Percentiles rank a stretch among this genome's conserved stretches.
Conservation (phyloP, 2,797 vertebrate genomes). For the Sparus aurata region DNA sequence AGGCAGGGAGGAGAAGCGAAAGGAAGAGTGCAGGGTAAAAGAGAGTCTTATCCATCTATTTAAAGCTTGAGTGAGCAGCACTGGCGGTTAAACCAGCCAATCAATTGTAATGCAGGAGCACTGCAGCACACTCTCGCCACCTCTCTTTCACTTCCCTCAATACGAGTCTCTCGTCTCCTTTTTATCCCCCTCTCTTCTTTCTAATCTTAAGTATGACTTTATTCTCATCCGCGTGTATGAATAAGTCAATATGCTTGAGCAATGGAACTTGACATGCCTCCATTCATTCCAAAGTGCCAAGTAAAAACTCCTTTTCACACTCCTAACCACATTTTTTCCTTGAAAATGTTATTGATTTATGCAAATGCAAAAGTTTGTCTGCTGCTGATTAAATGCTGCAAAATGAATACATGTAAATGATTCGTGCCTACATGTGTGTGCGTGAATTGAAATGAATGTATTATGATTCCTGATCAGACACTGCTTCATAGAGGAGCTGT, state of each 20-base stretch:
- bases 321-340: conserved; percentile 29
- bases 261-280: conserved; percentile 37
- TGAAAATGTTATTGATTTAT: conserved; percentile 61
- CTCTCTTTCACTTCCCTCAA: conserved; percentile 58
- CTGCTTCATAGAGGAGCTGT: not conserved
- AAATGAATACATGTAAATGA: conserved; percentile 39
- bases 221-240: conserved; percentile 26
- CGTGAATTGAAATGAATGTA: conserved; percentile 32
- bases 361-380: conserved; percentile 52
- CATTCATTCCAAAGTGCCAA: conserved; percentile 44
- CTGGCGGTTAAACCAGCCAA: conserved; percentile 75
- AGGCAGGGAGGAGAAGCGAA: too few relatives aligned
- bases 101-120: conserved; percentile 78
- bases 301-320: conserved; percentile 38
- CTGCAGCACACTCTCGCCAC: conserved; percentile 71
- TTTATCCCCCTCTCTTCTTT: conserved; percentile 46
- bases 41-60: conserved; percentile 79
- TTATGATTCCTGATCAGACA: conserved; percentile 30
- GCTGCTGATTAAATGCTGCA: conserved; percentile 36
- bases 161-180: conserved; percentile 45
- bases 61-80: conserved; percentile 77
- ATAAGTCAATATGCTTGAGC: conserved; percentile 44
- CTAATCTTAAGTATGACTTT: conserved; percentile 57
- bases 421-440: not conserved
- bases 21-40: conserved; percentile 54